Conservation (phyloP, 92 coral and sea anemone species). For the Pocillopora grandis region DNA sequence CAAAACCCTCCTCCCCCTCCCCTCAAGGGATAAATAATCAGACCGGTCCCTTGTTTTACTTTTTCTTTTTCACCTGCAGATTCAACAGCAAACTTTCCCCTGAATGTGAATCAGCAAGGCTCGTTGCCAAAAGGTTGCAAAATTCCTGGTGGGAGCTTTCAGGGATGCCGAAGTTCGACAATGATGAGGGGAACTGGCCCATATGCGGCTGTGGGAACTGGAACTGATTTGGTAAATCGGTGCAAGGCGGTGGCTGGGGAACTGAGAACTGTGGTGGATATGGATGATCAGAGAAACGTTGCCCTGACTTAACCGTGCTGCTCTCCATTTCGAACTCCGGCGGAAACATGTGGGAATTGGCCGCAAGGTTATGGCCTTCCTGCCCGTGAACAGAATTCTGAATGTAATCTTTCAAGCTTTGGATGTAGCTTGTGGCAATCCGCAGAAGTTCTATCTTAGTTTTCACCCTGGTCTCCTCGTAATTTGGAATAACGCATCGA, state of each 20-base stretch:
- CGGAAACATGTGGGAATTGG: constrained; percentile 1
- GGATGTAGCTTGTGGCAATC: constrained; percentile 64
- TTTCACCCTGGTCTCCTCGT: constrained; percentile 51
- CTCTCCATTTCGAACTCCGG: constrained; percentile 20
- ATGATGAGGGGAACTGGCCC: constrained; percentile 4
- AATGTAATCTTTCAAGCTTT: constrained; percentile 38
- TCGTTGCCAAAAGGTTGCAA: constrained; percentile 20
- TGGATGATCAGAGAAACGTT: constrained; percentile 6
- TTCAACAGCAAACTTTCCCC: constrained; percentile 23
- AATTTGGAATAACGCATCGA: constrained; percentile 50
- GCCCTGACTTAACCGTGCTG: background rate
- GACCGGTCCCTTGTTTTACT: background rate
- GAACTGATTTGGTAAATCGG: constrained; percentile 7
- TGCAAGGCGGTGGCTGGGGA: constrained; percentile 1
- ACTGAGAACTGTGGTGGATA: constrained; percentile 27
- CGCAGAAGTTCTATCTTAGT: constrained; percentile 56
- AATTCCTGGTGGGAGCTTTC: constrained; percentile 27
- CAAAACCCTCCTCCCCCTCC: too few relatives aligned
- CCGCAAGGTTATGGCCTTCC: constrained; percentile 3
- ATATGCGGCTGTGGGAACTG: constrained; percentile 15
- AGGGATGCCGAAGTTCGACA: background rate
- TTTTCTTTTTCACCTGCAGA: constrained; percentile 22
- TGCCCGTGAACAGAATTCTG: background rate
- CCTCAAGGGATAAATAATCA: too few relatives aligned
- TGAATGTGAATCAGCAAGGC: constrained; percentile 9